phyloP scores from a whole-genome alignment of 2,888 invertebrate species.

The Dioctria linearis region DNA sequence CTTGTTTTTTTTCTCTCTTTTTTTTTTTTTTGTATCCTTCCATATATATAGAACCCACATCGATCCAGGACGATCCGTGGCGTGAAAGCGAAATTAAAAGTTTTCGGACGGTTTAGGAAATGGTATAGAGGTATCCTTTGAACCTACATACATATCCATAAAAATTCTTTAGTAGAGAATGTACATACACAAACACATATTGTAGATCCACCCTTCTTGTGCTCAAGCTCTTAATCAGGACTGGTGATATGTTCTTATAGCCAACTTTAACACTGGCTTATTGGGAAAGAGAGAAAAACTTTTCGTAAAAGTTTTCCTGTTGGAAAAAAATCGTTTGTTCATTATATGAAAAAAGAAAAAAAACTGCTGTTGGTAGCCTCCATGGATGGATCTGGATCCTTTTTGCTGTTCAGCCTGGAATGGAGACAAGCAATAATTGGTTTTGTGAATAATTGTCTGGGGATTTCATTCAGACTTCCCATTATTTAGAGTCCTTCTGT shows the following conservation, averaged over 20 bases:
- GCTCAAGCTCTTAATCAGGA: constrained; percentile 35
- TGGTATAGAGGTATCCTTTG: neutral
- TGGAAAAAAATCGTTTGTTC: constrained; percentile 45
- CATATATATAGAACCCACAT: constrained; percentile 7
- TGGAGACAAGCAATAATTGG: constrained; percentile 52
- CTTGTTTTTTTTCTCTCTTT: constrained; percentile 1
- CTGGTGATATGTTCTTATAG: constrained; percentile 45
- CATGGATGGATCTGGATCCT: neutral
- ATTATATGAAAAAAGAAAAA: constrained; percentile 15
- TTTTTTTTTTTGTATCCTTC: neutral
- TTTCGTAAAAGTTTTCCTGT: constrained; percentile 19
- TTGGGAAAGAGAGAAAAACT: constrained; percentile 37
- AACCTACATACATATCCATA: neutral
- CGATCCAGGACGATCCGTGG: constrained; percentile 48
- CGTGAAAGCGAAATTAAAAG: constrained; percentile 53
- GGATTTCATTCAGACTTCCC: constrained; percentile 37
- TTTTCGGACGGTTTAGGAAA: constrained; percentile 37
- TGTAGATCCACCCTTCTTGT: constrained; percentile 26
- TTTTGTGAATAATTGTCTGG: constrained; percentile 52
- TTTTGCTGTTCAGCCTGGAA: neutral
- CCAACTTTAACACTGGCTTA: constrained; percentile 46
- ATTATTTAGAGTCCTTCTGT: constrained; percentile 31
- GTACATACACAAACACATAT: no score
- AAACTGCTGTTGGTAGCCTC: neutral
- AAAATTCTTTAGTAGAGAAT: no score